These are phyloP conservation scores for Heliconius hewitsoni DNA, from an alignment of 1,140 invertebrate species.

Conservation along the genomic window DNA sequence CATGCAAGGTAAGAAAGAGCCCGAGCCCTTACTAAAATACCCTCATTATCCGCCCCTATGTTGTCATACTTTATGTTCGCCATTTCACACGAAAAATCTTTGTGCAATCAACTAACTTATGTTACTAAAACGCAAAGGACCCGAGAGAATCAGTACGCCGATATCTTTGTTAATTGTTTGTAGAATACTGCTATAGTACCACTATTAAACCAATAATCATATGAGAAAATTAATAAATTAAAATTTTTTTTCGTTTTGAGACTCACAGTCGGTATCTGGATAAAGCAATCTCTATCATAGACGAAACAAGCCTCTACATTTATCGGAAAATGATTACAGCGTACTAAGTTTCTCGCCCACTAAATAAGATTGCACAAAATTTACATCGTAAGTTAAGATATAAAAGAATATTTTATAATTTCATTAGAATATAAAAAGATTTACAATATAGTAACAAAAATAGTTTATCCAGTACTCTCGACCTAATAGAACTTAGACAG, in stretches of 20 bases:
- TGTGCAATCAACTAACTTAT: conserved; percentile 35
- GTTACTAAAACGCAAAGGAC: conserved; percentile 30
- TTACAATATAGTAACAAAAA: background rate
- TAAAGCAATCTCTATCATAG: too few relatives aligned
- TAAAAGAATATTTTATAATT: background rate
- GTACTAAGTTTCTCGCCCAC: background rate
- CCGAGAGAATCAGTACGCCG: background rate
- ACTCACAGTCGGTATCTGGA: too few relatives aligned
- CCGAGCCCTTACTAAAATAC: conserved; percentile 38
- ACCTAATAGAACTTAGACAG: too few relatives aligned
- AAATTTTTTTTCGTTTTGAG: too few relatives aligned
- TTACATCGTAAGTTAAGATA: background rate
- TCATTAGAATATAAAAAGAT: background rate
- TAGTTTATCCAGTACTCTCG: too few relatives aligned
- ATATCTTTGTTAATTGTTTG: background rate
- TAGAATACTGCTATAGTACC: background rate
- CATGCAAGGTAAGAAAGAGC: conserved; percentile 42
- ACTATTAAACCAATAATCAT: too few relatives aligned
- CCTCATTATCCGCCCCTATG: conserved; percentile 41
- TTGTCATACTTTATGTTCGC: conserved; percentile 45
- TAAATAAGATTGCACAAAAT: background rate
- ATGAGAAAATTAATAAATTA: too few relatives aligned
- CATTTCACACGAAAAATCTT: conserved; percentile 30
- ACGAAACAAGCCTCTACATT: background rate
- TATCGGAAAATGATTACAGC: background rate